Evolutionary conservation across 1,140 invertebrate genomes (phyloP).

Genomic region (Carcinoscorpius rotundicauda): DNA sequence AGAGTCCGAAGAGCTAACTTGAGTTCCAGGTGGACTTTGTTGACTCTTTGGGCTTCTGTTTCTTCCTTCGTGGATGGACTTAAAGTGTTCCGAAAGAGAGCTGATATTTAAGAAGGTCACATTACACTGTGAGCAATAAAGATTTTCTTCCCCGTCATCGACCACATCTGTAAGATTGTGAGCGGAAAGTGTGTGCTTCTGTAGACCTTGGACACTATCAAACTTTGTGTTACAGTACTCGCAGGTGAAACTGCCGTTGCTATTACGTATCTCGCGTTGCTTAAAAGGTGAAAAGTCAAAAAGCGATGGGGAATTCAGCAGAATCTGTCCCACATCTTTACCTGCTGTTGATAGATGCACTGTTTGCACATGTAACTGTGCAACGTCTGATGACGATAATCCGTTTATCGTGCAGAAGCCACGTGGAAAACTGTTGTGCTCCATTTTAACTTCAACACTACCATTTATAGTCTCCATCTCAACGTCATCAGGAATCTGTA

Average conservation of each 20-base stretch:
- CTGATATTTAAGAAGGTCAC: slow-evolving; percentile 39
- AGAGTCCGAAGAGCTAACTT: too few species aligned
- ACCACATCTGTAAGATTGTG: slow-evolving; percentile 27
- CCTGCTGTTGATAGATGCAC: slow-evolving; percentile 43
- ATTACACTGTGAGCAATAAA: slow-evolving; percentile 42
- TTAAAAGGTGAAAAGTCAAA: neutral
- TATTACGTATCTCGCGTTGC: slow-evolving; percentile 9
- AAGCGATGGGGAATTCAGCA: slow-evolving; percentile 3
- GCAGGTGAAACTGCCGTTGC: slow-evolving; percentile 36
- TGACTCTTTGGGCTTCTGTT: too few species aligned
- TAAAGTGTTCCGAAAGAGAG: slow-evolving; percentile 47
- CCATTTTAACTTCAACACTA: neutral
- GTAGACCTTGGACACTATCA: slow-evolving; percentile 32
- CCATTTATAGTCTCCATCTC: neutral
- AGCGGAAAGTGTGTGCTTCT: slow-evolving; percentile 33
- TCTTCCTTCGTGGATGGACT: slow-evolving; percentile 37
- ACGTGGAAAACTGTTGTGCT: slow-evolving; percentile 22
- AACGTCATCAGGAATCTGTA: too few species aligned
- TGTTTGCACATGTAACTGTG: slow-evolving; percentile 70
- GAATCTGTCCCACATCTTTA: neutral
- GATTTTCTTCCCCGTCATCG: slow-evolving; percentile 15
- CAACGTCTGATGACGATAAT: slow-evolving; percentile 63
- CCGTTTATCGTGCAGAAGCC: slow-evolving; percentile 65
- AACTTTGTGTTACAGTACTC: slow-evolving; percentile 42
- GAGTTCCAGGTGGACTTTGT: too few species aligned